A percentile compares a stretch with the other conserved stretches of the same genome.
Evolutionary conservation across 2,797 vertebrate genomes (phyloP).

Genomic region (Lycodopsis pacificus): DNA sequence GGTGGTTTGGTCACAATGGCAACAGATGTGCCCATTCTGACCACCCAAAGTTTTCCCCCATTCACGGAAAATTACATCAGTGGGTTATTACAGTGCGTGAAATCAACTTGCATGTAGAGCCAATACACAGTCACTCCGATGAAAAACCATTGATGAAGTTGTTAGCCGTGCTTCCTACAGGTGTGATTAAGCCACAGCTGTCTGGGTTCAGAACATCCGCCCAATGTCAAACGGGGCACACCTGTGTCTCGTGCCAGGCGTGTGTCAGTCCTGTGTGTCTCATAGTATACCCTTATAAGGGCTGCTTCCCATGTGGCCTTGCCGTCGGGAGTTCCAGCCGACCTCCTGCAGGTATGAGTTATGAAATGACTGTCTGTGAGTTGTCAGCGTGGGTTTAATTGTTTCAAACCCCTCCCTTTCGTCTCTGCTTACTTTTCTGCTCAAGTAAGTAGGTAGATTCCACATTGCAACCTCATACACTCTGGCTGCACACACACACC

Average conservation of each 20-base stretch:
- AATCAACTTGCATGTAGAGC: conserved; percentile 12
- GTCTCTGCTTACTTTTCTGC: conserved; percentile 31
- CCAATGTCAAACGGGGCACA: conserved; percentile 38
- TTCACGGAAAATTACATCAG: conserved; percentile 24
- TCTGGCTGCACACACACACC: background rate
- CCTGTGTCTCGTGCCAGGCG: conserved; percentile 54
- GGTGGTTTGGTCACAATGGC: background rate
- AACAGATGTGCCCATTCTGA: background rate
- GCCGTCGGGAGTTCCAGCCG: conserved; percentile 7
- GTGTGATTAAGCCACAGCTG: conserved; percentile 50
- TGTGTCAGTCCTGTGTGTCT: conserved; percentile 48
- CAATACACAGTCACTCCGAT: conserved; percentile 14
- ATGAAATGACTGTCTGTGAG: conserved; percentile 60
- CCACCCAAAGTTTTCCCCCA: background rate
- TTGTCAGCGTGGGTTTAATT: conserved; percentile 41
- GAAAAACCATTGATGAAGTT: conserved; percentile 20
- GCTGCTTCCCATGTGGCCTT: background rate
- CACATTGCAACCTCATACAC: conserved; percentile 35
- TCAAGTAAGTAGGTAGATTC: conserved; percentile 46
- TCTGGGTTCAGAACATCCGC: conserved; percentile 35
- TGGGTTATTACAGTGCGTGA: background rate
- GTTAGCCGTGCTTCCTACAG: conserved; percentile 7
- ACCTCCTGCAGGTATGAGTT: conserved; percentile 34
- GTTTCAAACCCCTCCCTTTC: conserved; percentile 40
- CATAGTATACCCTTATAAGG: conserved; percentile 53